phyloP scores from a whole-genome alignment of 2,113 vertebrate species.

The Mustela nigripes region DNA sequence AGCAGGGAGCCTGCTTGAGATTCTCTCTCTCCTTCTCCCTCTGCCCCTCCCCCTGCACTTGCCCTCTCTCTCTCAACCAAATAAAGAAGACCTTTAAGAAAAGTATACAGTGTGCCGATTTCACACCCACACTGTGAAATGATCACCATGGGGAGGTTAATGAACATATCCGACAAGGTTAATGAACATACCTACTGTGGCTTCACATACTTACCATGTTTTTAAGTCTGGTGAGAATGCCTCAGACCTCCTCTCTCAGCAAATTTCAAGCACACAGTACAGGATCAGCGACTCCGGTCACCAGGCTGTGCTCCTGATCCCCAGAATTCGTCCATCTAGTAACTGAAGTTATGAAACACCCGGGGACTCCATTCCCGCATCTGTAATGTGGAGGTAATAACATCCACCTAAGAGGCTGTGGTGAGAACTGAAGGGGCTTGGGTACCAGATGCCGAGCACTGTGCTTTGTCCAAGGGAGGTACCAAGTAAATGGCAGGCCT shows the following conservation, averaged over 20 bases:
- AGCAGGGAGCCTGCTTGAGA: background rate
- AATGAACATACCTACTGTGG: no score
- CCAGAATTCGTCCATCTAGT: background rate
- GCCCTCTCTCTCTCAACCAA: background rate
- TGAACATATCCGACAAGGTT: background rate
- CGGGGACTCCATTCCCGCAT: background rate
- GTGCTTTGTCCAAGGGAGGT: background rate
- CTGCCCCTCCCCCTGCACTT: background rate
- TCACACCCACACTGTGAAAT: background rate
- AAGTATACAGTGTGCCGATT: background rate
- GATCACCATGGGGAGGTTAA: background rate
- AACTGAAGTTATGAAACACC: background rate
- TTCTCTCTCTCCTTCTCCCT: no score
- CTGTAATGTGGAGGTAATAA: background rate
- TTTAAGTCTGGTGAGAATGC: background rate
- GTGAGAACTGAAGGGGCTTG: background rate
- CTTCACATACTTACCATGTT: background rate
- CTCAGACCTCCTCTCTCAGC: background rate
- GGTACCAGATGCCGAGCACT: no score
- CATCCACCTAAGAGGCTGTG: background rate
- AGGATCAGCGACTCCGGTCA: background rate
- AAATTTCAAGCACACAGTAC: background rate
- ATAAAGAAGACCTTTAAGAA: no score
- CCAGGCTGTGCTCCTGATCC: background rate
- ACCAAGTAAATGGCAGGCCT: rapidly evolving